Evolutionary conservation across 2,113 vertebrate genomes (phyloP).

Genomic region (Fregata magnificens): DNA sequence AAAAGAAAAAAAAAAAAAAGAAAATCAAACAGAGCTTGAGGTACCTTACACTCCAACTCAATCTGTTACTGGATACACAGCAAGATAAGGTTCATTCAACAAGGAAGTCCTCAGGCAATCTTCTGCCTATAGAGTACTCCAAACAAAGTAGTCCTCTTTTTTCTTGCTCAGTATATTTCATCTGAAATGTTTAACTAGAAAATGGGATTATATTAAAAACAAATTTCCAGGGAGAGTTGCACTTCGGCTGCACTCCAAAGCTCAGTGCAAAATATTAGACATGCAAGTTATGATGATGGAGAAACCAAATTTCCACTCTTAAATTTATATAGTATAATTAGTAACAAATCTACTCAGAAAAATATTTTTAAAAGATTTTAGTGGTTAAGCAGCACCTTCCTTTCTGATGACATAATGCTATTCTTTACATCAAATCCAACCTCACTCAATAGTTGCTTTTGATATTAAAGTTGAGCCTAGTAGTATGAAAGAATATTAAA

Average conservation of each 20-base stretch:
- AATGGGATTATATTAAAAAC: conserved; percentile 1
- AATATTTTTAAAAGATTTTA: not conserved
- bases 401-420: not conserved
- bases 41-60: not conserved
- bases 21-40: conserved; percentile 28
- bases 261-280: not conserved
- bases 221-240: conserved; percentile 3
- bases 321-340: not conserved
- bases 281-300: not conserved
- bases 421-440: not conserved
- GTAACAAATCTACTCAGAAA: not conserved
- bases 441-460: not conserved
- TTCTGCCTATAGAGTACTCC: not conserved
- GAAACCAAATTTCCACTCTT: conserved; percentile 6
- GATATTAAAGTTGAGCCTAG: not conserved
- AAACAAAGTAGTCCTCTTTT: not conserved
- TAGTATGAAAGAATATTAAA: not conserved
- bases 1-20: not conserved
- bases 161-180: not conserved
- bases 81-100: conserved; percentile 37
- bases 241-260: not conserved
- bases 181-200: conserved; percentile 33
- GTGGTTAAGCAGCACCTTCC: not conserved
- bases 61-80: not conserved
- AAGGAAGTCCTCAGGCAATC: conserved; percentile 53